Conservation (phyloP, 1,140 invertebrate species). For the Latrodectus geometricus region DNA sequence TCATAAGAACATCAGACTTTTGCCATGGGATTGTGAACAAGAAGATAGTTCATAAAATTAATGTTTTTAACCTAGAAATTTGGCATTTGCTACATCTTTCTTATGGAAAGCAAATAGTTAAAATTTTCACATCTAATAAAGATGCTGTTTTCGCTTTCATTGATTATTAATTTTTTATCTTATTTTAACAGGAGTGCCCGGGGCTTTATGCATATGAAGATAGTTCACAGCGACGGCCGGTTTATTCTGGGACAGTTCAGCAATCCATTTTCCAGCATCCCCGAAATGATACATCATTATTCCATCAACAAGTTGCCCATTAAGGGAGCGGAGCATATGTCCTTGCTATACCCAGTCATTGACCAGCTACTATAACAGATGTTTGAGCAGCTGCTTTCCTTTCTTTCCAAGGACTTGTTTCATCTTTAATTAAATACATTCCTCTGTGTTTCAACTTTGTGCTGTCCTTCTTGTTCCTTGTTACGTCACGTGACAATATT, state of each 20-base stretch:
- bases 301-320: constrained; percentile 91
- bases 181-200: constrained; percentile 81
- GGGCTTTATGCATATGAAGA: constrained; percentile 96
- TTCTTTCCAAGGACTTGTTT: constrained; percentile 15
- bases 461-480: background rate
- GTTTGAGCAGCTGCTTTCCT: background rate
- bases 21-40: too few relatives aligned
- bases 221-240: constrained; percentile 73
- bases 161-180: background rate
- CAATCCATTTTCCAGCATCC: constrained; percentile 88
- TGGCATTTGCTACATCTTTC: too few relatives aligned
- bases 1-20: too few relatives aligned
- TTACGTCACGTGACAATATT: background rate
- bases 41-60: too few relatives aligned
- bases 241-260: constrained; percentile 92
- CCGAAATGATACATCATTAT: constrained; percentile 93
- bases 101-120: too few relatives aligned
- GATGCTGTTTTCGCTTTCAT: background rate
- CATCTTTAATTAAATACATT: background rate
- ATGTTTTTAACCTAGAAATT: too few relatives aligned
- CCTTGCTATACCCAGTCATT: constrained; percentile 87
- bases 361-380: constrained; percentile 78
- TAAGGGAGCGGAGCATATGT: constrained; percentile 94
- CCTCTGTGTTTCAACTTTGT: constrained; percentile 2
- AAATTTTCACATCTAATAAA: too few relatives aligned